These are phyloP conservation scores for Dermolepida albohirtum DNA, from an alignment of 2,888 invertebrate genomes.

Conservation along the genomic window DNA sequence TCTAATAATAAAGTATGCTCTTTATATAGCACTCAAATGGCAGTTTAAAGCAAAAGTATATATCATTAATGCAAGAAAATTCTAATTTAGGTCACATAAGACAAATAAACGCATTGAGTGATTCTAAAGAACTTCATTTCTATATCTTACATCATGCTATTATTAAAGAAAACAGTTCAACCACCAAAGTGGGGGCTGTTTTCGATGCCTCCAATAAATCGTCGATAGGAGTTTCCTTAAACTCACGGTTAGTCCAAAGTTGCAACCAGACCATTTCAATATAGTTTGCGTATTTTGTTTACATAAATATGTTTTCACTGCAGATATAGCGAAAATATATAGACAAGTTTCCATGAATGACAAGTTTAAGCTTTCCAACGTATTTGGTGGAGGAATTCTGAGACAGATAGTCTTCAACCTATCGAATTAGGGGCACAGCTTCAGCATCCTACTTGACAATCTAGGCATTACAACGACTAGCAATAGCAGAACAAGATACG, in stretches of 20 bases:
- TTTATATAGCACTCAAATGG: too few relatives aligned
- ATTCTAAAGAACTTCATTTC: background rate
- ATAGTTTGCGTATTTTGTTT: constrained; percentile 53
- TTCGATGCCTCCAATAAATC: constrained; percentile 53
- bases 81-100: constrained; percentile 35
- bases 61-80: constrained; percentile 41
- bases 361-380: constrained; percentile 46
- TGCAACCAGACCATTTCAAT: constrained; percentile 51
- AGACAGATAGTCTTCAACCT: background rate
- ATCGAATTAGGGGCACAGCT: constrained; percentile 13
- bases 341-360: constrained; percentile 50
- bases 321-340: constrained; percentile 55
- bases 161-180: constrained; percentile 47
- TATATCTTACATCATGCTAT: constrained; percentile 56
- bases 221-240: too few relatives aligned
- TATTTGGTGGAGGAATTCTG: constrained; percentile 50
- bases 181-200: too few relatives aligned
- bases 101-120: constrained; percentile 20
- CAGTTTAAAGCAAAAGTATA: constrained; percentile 24
- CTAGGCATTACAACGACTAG: constrained; percentile 38
- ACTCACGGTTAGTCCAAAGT: constrained; percentile 51
- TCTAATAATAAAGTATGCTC: too few relatives aligned
- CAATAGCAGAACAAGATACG: too few relatives aligned
- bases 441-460: constrained; percentile 28
- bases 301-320: constrained; percentile 50